Conservation (phyloP, 2,888 invertebrate species). For the Ennomos fuscantarius region DNA sequence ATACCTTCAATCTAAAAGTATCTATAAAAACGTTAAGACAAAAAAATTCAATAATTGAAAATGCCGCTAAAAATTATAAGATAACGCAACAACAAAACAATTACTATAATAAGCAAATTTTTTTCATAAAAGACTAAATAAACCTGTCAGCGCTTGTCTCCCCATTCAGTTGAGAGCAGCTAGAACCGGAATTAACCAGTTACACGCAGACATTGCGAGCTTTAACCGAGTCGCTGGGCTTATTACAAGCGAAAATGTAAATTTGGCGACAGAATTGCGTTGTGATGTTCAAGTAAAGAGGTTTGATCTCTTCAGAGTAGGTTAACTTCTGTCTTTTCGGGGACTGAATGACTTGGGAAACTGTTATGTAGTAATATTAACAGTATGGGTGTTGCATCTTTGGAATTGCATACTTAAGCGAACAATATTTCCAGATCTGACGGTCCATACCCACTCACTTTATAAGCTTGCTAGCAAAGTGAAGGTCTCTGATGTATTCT, state of each 20-base stretch:
- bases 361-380: background rate
- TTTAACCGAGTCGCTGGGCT: conserved; percentile 6
- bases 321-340: conserved; percentile 22
- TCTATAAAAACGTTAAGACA: no score
- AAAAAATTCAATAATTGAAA: no score
- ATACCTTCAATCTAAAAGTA: no score
- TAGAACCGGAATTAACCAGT: conserved; percentile 14
- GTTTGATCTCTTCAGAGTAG: conserved; percentile 15
- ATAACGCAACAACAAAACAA: no score
- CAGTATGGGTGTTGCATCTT: conserved; percentile 1
- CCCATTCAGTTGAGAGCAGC: background rate
- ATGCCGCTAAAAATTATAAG: no score
- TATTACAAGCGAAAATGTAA: conserved; percentile 27
- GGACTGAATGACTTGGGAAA: background rate
- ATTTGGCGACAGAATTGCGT: conserved; percentile 20
- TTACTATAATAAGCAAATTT: no score
- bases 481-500: no score
- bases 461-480: no score
- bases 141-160: background rate
- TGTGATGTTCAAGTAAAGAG: conserved; percentile 20
- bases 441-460: background rate
- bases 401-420: no score
- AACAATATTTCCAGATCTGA: no score
- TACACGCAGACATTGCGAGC: conserved; percentile 13
- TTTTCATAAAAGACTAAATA: background rate